Evolutionary conservation across 2,888 invertebrate species (phyloP), one percentile per base, ranked within the genome.

Genomic region (Drosophila borborema): DNA sequence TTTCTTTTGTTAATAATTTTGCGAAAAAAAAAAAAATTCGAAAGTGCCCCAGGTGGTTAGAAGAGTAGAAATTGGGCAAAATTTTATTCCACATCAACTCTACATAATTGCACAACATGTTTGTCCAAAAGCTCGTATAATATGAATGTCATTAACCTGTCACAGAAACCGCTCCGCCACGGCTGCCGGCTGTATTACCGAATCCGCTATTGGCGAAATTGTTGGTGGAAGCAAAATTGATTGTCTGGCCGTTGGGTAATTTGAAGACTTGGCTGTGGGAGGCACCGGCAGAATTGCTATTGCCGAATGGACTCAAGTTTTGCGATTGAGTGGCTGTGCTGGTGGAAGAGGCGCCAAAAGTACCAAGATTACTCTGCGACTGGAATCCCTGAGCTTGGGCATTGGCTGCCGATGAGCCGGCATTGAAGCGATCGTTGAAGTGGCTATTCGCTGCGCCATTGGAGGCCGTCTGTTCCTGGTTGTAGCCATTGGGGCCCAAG

Each of bases 321-420:
- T 92, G 91, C 1, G 91, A 89, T 74, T 93, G 93, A 6, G 92
- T 91, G 20, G 89, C 89, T 0, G 93, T 89, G 59, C 91, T 91
- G 31, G 93, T 91, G 2, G 93, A 90, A 4, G 92, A 90, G 31
- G 92, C 93, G 10, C 93, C 93, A 70, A 93, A 93, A 1, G 81
- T 77, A 5, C 91, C 92, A 18, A 88, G 71, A 14, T 89, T 89
- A 3, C 91, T 90, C 23, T 90, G 85, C 6, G 91, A 81, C 63
- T 92, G 88, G 64, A 93, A 94, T 2, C 90, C 91, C 67, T 94
- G 93, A 0, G 92, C 90, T 68, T 92, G 92, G 0, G 91, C 92
- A 71, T 85, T 89, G 18, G 92, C 91, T 3, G 92, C 92, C 0
- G 92, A 89, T 9, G 86, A 90, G 16, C 90, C 90, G 6, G 86